These are phyloP conservation scores for Paraescarpia echinospica DNA, from an alignment of 1,140 invertebrate species.

Conservation along the genomic window DNA sequence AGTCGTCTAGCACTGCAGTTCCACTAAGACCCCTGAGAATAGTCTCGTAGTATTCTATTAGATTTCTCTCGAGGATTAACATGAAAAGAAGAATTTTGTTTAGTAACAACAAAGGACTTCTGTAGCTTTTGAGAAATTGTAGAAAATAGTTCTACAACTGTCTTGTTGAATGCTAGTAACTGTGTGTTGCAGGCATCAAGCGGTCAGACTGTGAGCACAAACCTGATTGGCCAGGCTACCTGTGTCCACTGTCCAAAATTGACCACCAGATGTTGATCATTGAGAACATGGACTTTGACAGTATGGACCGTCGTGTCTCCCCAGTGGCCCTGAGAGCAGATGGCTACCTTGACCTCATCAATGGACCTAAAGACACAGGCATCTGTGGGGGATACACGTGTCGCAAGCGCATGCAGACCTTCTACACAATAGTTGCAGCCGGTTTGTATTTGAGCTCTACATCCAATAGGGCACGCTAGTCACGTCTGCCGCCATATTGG, in stretches of 20 bases:
- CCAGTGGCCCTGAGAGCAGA: conserved; percentile 49
- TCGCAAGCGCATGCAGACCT: conserved; percentile 51
- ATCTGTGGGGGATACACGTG: conserved; percentile 57
- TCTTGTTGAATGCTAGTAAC: not conserved
- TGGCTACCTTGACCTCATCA: conserved; percentile 53
- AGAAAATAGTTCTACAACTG: not conserved
- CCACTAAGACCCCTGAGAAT: too few species aligned
- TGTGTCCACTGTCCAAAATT: conserved; percentile 32
- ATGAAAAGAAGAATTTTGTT: not conserved
- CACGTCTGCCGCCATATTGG: too few species aligned
- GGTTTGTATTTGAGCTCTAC: conserved; percentile 32
- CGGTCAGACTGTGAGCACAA: not conserved
- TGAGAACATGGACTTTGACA: conserved; percentile 55
- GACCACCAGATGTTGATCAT: conserved; percentile 48
- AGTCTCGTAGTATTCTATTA: not conserved
- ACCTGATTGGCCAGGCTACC: not conserved
- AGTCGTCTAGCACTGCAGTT: too few species aligned
- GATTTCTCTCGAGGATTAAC: not conserved
- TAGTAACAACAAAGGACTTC: too few species aligned
- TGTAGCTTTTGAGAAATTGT: not conserved
- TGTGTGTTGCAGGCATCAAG: not conserved
- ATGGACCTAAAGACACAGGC: conserved; percentile 57
- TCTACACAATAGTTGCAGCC: conserved; percentile 46
- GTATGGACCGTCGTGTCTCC: conserved; percentile 49
- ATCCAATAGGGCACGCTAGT: too few species aligned